Evolutionary conservation across 2,797 vertebrate species (phyloP).

Genomic region (Novumbra hubbsi): DNA sequence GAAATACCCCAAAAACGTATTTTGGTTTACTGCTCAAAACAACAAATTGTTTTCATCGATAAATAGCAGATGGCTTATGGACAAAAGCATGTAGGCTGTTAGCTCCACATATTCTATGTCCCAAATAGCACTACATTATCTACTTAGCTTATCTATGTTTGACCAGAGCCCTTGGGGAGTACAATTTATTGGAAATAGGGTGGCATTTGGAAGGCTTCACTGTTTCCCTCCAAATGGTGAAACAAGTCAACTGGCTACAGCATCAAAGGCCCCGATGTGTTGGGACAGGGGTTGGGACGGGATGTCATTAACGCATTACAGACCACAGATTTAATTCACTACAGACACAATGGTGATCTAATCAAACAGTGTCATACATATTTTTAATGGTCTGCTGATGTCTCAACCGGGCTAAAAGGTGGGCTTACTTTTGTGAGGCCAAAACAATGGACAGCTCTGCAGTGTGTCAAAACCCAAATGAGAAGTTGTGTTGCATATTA

Average conservation of each 20-base stretch:
- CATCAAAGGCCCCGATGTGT: constrained; percentile 49
- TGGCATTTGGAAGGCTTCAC: neutral
- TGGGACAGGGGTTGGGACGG: constrained; percentile 35
- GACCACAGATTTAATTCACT: constrained; percentile 47
- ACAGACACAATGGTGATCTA: constrained; percentile 38
- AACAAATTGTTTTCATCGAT: constrained; percentile 66
- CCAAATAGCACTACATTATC: neutral
- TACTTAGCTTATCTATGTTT: neutral
- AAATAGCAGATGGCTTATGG: constrained; percentile 50
- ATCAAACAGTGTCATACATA: constrained; percentile 32
- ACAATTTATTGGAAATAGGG: too few species aligned
- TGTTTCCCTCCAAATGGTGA: constrained; percentile 49
- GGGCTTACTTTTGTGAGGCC: neutral
- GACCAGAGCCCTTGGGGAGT: neutral
- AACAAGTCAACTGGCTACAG: constrained; percentile 54
- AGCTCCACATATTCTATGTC: neutral
- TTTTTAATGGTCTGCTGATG: constrained; percentile 11
- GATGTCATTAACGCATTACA: constrained; percentile 49
- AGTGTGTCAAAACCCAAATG: constrained; percentile 1
- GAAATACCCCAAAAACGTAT: constrained; percentile 48
- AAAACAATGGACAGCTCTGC: neutral
- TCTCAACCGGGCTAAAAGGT: constrained; percentile 3
- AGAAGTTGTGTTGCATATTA: constrained; percentile 22
- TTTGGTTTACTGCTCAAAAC: constrained; percentile 60
- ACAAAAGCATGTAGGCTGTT: constrained; percentile 59